These are phyloP conservation scores for Philypnodon macrostomus DNA, from an alignment of 2,797 vertebrate genomes.

Conservation along the genomic window DNA sequence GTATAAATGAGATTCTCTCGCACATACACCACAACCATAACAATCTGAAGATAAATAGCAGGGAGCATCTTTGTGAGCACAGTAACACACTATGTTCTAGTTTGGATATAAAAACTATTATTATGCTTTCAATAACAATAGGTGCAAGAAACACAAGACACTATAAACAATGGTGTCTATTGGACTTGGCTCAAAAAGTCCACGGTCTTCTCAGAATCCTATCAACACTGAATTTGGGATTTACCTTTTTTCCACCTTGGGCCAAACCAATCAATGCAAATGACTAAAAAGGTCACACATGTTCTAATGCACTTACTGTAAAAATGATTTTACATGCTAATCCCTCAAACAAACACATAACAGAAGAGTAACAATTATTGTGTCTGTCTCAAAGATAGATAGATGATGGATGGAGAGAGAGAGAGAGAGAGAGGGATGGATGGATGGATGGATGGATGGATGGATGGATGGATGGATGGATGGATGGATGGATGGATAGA, in stretches of 20 bases:
- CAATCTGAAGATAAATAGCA: constrained; percentile 8
- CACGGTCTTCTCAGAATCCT: no score
- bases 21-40: constrained; percentile 6
- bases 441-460: no score
- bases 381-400: no score
- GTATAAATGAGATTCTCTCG: constrained; percentile 30
- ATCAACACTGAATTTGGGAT: constrained; percentile 22
- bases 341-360: no score
- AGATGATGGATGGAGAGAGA: no score
- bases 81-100: constrained; percentile 22
- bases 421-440: no score
- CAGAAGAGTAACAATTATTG: no score
- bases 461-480: no score
- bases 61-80: constrained; percentile 11
- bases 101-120: constrained; percentile 18
- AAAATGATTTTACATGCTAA: constrained; percentile 41
- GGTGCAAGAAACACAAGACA: background rate
- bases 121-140: background rate
- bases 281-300: no score
- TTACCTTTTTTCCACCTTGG: constrained; percentile 59
- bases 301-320: no score
- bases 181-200: constrained; percentile 33
- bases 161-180: background rate
- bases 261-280: constrained; percentile 5
- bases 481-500: no score